Percentiles rank a stretch among this genome's conserved stretches.
Conservation (phyloP, 2,888 invertebrate species). For the Trissoscelio sp. region DNA sequence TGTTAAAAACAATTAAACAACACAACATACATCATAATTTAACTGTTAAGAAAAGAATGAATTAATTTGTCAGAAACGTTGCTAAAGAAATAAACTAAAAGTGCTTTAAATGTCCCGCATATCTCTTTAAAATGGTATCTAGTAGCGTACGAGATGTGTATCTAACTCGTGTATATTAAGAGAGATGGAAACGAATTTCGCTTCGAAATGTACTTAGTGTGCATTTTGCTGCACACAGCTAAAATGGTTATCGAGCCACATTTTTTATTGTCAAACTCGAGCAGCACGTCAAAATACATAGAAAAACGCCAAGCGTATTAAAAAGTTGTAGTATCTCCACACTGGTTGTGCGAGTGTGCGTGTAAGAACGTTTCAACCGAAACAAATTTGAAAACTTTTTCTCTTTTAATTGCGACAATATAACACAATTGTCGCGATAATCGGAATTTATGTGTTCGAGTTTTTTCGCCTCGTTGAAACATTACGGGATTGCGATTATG, state of each 20-base stretch:
- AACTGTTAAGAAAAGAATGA: no score
- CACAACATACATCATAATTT: no score
- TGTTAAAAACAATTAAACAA: no score
- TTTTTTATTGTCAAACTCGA: slow-evolving; percentile 17
- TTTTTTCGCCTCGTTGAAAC: slow-evolving; percentile 17
- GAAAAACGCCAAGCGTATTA: slow-evolving; percentile 5
- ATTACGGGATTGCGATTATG: slow-evolving; percentile 18
- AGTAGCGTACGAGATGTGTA: slow-evolving; percentile 5
- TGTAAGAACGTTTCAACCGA: slow-evolving; percentile 15
- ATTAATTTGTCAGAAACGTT: no score
- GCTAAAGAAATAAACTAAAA: background rate
- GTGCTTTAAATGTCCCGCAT: background rate
- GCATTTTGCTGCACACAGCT: slow-evolving; percentile 5
- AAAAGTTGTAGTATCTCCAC: slow-evolving; percentile 2
- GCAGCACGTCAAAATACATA: slow-evolving; percentile 18
- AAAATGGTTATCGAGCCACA: slow-evolving; percentile 32
- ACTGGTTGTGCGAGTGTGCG: background rate
- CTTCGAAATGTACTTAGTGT: background rate
- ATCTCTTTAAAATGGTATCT: slow-evolving; percentile 9
- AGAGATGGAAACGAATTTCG: slow-evolving; percentile 25
- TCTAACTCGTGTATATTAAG: slow-evolving; percentile 16
- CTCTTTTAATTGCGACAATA: slow-evolving; percentile 25
- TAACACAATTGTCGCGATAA: slow-evolving; percentile 33
- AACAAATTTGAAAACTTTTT: slow-evolving; percentile 31
- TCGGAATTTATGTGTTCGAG: slow-evolving; percentile 18